Evolutionary conservation across 2,113 vertebrate genomes (phyloP).

Genomic region (Trematomus loennbergii): DNA sequence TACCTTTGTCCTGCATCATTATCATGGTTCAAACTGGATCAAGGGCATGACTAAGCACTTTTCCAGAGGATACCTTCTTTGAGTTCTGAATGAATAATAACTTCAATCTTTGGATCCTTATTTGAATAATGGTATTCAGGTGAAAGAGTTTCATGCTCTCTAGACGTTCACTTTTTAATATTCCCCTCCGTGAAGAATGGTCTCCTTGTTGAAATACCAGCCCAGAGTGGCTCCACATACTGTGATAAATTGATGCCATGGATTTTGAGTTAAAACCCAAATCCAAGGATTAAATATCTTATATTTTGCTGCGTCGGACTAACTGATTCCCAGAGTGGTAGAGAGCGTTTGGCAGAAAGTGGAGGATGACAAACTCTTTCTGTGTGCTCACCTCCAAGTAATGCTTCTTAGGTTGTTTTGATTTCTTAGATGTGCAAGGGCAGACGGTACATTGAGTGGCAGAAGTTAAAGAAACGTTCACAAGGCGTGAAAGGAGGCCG

Average conservation of each 20-base stretch:
- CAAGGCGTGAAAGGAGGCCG: constrained; percentile 2
- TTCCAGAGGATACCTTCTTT: neutral
- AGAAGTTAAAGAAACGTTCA: constrained; percentile 16
- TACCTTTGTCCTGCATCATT: neutral
- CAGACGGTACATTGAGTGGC: constrained; percentile 8
- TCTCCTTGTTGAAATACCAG: constrained; percentile 20
- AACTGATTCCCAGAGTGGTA: constrained; percentile 48
- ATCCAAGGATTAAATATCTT: constrained; percentile 54
- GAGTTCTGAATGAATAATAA: neutral
- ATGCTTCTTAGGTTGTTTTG: neutral
- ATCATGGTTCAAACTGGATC: neutral
- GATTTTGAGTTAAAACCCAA: constrained; percentile 46
- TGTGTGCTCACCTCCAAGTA: constrained; percentile 35
- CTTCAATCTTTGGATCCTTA: constrained; percentile 2
- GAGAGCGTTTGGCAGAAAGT: constrained; percentile 32
- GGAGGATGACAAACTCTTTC: constrained; percentile 25
- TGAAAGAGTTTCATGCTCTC: constrained; percentile 33
- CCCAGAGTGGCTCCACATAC: constrained; percentile 27
- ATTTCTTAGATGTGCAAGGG: neutral
- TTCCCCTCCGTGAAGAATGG: constrained; percentile 22
- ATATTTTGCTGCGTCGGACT: constrained; percentile 49
- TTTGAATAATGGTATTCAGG: constrained; percentile 28
- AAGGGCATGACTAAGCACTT: neutral
- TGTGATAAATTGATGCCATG: constrained; percentile 39
- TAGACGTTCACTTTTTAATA: constrained; percentile 12